phyloP scores from a whole-genome alignment of 2,888 invertebrate species.

The Lithodes maja region DNA sequence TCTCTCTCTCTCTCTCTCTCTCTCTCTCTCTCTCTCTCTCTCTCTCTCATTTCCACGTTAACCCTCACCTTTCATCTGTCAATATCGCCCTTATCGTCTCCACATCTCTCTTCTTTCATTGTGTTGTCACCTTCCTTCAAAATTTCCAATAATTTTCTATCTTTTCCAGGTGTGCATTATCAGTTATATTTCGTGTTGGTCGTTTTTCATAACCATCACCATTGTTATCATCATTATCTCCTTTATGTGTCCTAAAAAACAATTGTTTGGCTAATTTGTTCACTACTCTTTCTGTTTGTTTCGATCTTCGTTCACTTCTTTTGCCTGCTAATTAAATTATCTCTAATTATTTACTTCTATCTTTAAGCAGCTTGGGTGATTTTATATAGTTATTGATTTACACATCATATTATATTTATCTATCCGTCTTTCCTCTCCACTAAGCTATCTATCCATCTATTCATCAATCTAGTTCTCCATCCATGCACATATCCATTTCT shows the following conservation, averaged over 20 bases:
- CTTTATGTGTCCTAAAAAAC: not conserved
- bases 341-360: no score
- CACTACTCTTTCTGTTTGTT: slow-evolving; percentile 15
- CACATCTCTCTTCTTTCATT: not conserved
- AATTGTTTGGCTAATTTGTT: no score
- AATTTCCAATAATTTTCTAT: not conserved
- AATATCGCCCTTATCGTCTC: not conserved
- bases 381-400: not conserved
- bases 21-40: not conserved
- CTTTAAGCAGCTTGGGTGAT: no score
- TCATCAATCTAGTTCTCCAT: not conserved
- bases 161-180: not conserved
- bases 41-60: not conserved
- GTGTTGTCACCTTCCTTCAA: not conserved
- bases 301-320: not conserved
- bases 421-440: not conserved
- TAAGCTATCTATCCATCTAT: no score
- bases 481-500: not conserved
- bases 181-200: not conserved
- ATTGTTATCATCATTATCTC: not conserved
- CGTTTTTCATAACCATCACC: not conserved
- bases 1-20: not conserved
- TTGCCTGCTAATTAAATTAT: no score
- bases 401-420: not conserved
- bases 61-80: not conserved